Percentiles rank a stretch among this genome's conserved stretches.
Evolutionary conservation across 1,140 invertebrate genomes (phyloP).

Genomic region (Megalopta genalis): DNA sequence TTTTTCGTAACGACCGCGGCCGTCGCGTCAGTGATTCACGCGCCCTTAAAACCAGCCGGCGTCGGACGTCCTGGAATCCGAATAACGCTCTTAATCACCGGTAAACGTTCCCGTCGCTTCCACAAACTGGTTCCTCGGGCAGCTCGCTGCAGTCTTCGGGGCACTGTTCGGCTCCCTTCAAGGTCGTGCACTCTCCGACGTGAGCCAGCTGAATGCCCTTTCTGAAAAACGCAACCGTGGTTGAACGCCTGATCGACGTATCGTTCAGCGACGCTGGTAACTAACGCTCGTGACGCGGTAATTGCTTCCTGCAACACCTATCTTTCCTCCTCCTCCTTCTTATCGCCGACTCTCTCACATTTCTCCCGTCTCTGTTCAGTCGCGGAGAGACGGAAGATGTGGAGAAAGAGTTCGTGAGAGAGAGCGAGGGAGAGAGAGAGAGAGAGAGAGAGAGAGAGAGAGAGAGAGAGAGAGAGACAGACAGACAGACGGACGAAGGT

Average conservation of each 20-base stretch:
- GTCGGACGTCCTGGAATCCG: constrained; percentile 48
- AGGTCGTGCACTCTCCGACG: constrained; percentile 89
- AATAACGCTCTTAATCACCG: constrained; percentile 80
- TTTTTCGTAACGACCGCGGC: background rate
- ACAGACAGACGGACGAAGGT: too few species aligned
- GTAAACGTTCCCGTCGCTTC: constrained; percentile 95
- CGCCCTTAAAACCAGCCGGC: constrained; percentile 39
- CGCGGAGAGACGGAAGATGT: background rate
- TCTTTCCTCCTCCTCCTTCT: background rate
- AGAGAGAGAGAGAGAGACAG: too few species aligned
- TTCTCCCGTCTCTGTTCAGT: too few species aligned
- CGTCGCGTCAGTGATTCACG: constrained; percentile 4
- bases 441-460: too few species aligned
- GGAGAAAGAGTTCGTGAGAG: background rate
- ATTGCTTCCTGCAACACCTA: constrained; percentile 4
- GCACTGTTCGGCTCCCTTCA: constrained; percentile 86
- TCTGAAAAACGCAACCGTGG: constrained; percentile 76
- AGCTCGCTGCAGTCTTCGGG: constrained; percentile 86
- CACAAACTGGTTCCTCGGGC: constrained; percentile 90
- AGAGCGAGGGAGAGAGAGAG: too few species aligned
- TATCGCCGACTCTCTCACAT: too few species aligned
- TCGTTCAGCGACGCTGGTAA: background rate
- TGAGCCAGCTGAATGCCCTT: constrained; percentile 92
- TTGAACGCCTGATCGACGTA: constrained; percentile 6
- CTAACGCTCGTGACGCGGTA: background rate